Conservation (phyloP, 2,888 invertebrate species). For the Phyllotreta striolata region DNA sequence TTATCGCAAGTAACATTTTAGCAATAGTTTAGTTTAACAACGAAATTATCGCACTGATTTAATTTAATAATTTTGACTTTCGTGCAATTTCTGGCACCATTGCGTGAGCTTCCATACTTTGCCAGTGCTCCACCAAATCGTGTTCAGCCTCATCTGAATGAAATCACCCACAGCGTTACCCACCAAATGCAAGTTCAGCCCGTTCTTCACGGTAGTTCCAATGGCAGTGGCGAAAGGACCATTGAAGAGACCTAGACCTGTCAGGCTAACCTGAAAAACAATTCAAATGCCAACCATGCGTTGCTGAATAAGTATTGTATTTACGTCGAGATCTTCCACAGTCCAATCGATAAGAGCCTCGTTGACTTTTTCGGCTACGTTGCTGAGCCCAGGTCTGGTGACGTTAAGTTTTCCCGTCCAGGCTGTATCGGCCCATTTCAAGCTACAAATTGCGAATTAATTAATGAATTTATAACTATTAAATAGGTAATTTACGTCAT, state of each 20-base stretch:
- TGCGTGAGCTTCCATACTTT: conserved; percentile 13
- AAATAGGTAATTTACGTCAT: neutral
- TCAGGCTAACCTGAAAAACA: conserved; percentile 11
- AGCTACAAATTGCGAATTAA: neutral
- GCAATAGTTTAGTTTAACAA: too few relatives aligned
- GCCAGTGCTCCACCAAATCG: conserved; percentile 23
- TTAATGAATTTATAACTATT: neutral
- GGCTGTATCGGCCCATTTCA: neutral
- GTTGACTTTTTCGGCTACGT: conserved; percentile 10
- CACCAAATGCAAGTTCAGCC: conserved; percentile 1
- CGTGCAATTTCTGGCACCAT: conserved; percentile 12
- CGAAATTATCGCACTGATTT: too few relatives aligned
- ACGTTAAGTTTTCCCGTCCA: conserved; percentile 17
- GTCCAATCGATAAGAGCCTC: conserved; percentile 13
- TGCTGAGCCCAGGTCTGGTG: conserved; percentile 12
- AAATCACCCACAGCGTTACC: neutral
- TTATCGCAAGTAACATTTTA: too few relatives aligned
- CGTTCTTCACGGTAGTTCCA: neutral
- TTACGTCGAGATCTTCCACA: conserved; percentile 4
- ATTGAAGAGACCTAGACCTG: conserved; percentile 10
- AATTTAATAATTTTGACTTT: too few relatives aligned
- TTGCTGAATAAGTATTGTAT: neutral
- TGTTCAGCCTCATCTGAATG: conserved; percentile 13
- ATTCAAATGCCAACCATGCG: neutral
- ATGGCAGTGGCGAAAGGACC: neutral